A percentile compares a stretch with the other conserved stretches of the same genome.
These are phyloP conservation scores for Nycticorax nycticorax DNA, from an alignment of 2,113 vertebrate genomes.

Conservation along the genomic window DNA sequence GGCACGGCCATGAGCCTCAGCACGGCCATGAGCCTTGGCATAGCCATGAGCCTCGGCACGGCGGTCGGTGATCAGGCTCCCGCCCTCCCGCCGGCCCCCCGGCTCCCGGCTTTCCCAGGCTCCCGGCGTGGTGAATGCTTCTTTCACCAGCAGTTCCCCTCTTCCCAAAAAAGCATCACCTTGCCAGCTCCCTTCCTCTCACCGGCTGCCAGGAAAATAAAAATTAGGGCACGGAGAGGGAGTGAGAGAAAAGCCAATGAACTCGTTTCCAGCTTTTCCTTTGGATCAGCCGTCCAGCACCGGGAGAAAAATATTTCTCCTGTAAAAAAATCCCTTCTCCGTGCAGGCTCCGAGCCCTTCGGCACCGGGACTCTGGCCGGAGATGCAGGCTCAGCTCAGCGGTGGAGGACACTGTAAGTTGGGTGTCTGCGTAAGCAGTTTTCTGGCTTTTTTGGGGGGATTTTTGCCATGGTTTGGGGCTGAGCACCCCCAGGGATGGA, in stretches of 20 bases:
- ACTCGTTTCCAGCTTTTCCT: conserved; percentile 44
- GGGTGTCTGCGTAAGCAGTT: neutral
- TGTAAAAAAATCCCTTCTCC: neutral
- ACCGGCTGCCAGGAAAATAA: conserved; percentile 55
- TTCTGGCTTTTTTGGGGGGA: neutral
- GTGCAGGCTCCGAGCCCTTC: neutral
- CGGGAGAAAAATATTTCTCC: conserved; percentile 39
- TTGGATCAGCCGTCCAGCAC: neutral
- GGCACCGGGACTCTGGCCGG: neutral
- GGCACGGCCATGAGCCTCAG: accelerated
- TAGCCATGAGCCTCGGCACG: neutral
- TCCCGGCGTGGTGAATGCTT: neutral
- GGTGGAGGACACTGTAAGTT: conserved; percentile 23
- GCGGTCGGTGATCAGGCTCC: neutral
- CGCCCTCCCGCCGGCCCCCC: neutral
- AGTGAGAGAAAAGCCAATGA: conserved; percentile 31
- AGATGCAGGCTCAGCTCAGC: neutral
- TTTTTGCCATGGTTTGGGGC: neutral
- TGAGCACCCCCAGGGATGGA: neutral
- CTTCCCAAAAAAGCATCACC: conserved; percentile 51
- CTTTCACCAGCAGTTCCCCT: conserved; percentile 15
- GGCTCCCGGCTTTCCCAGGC: neutral
- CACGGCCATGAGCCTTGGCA: neutral
- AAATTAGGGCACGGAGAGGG: conserved; percentile 48
- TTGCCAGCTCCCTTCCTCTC: conserved; percentile 45